Conservation (phyloP, 2,797 vertebrate genomes). For the Neomorphus geoffroyi region DNA sequence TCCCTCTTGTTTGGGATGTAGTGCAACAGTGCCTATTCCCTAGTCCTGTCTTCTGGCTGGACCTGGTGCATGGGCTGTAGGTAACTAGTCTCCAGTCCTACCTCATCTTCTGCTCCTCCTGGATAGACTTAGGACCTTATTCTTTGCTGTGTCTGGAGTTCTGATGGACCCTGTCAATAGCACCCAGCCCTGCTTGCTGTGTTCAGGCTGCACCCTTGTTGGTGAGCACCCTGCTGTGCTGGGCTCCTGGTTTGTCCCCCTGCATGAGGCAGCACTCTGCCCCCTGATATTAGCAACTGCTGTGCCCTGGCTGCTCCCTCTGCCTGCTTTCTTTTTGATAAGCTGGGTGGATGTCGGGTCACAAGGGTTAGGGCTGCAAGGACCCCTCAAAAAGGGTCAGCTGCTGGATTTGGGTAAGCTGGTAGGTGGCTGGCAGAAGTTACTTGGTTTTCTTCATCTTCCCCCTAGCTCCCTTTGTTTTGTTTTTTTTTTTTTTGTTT, state of each 20-base stretch:
- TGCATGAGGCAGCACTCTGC: not conserved
- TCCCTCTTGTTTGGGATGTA: fast-evolving
- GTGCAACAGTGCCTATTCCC: fast-evolving
- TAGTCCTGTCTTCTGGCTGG: fast-evolving
- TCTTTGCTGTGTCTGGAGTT: not conserved
- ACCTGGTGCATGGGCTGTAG: not conserved
- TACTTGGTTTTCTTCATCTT: not conserved
- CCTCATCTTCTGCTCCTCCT: not conserved
- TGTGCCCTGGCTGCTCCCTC: not conserved
- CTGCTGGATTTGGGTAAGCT: not conserved
- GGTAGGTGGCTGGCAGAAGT: not conserved
- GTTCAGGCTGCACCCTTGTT: not conserved
- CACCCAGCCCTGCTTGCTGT: not conserved
- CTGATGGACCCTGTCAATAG: too few relatives aligned
- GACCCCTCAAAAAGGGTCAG: not conserved
- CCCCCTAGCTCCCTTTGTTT: too few relatives aligned
- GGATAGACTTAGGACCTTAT: too few relatives aligned
- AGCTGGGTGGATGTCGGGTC: not conserved
- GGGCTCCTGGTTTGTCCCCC: not conserved
- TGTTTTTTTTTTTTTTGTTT: too few relatives aligned
- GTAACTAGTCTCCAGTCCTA: not conserved
- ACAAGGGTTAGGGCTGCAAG: not conserved
- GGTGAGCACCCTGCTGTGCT: not conserved
- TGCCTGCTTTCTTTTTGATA: not conserved
- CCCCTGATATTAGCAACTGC: not conserved